Percentiles rank a stretch among this genome's conserved stretches.
phyloP scores from a whole-genome alignment of 2,888 invertebrate species.

The Eledona agricola region DNA sequence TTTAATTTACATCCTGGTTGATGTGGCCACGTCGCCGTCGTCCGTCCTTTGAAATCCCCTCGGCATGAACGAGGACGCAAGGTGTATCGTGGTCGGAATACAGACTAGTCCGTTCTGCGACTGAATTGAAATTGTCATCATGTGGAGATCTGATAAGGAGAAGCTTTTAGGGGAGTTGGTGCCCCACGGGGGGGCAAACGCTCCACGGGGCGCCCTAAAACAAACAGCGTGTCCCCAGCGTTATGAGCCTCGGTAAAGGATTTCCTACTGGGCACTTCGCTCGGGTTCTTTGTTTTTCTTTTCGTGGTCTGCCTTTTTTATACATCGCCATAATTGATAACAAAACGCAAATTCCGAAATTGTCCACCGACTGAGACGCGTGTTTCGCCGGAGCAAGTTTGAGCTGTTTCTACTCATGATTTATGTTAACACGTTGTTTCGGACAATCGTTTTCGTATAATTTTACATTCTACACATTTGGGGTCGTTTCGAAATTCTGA shows the following conservation, averaged over 20 bases:
- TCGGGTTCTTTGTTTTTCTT: conserved; percentile 40
- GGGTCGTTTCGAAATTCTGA: neutral
- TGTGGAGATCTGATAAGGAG: conserved; percentile 63
- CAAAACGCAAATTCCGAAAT: conserved; percentile 13
- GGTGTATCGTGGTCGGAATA: conserved; percentile 4
- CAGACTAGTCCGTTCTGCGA: conserved; percentile 46
- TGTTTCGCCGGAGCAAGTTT: conserved; percentile 4
- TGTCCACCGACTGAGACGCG: no score
- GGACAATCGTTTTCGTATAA: conserved; percentile 8
- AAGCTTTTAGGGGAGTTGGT: conserved; percentile 57
- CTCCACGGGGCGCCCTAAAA: conserved; percentile 60
- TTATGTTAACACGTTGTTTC: conserved; percentile 3
- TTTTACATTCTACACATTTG: conserved; percentile 14
- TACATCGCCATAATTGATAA: conserved; percentile 4
- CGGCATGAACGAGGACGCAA: conserved; percentile 18
- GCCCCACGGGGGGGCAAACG: conserved; percentile 50
- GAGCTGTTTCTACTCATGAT: neutral
- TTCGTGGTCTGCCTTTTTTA: conserved; percentile 5
- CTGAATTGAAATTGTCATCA: conserved; percentile 62
- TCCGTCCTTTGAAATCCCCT: conserved; percentile 1
- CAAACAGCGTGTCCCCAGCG: conserved; percentile 60
- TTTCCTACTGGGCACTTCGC: conserved; percentile 57
- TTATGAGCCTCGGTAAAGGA: conserved; percentile 59
- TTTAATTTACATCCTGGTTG: conserved; percentile 44
- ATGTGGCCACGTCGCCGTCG: conserved; percentile 5